Conservation (phyloP, 1,140 invertebrate genomes). For the Microplitis mediator region DNA sequence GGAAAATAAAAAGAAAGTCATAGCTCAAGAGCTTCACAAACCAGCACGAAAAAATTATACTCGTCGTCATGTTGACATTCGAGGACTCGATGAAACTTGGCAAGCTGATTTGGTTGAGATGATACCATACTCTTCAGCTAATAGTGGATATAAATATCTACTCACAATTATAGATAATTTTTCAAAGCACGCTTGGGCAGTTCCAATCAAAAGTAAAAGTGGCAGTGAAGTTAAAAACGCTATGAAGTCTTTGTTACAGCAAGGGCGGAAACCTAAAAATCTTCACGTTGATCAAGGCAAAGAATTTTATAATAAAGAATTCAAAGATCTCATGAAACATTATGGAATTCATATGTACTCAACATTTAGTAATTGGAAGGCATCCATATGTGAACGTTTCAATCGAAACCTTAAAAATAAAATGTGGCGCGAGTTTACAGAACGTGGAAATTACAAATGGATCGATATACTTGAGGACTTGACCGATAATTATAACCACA, state of each 20-base stretch:
- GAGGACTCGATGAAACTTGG: constrained; percentile 16
- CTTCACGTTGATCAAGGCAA: background rate
- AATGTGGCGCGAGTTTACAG: constrained; percentile 51
- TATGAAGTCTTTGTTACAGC: background rate
- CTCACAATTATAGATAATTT: constrained; percentile 22
- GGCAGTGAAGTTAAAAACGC: background rate
- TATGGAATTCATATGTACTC: constrained; percentile 14
- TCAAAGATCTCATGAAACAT: background rate
- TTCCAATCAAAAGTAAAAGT: constrained; percentile 37
- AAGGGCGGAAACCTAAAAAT: background rate
- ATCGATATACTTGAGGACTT: constrained; percentile 21
- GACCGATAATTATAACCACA: constrained; percentile 42
- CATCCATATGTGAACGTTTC: constrained; percentile 53
- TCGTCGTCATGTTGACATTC: constrained; percentile 14
- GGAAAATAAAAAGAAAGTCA: background rate
- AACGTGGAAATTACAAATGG: constrained; percentile 44
- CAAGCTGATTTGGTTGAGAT: constrained; percentile 24
- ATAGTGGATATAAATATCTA: constrained; percentile 14
- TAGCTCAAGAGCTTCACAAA: background rate
- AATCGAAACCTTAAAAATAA: constrained; percentile 54
- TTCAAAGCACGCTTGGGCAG: constrained; percentile 19
- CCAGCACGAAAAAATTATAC: constrained; percentile 13
- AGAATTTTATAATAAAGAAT: background rate
- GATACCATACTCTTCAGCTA: constrained; percentile 1
- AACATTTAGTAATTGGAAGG: constrained; percentile 48